These are phyloP conservation scores for Percopsis omiscomaycus DNA, from an alignment of 2,797 vertebrate genomes.

Conservation along the genomic window DNA sequence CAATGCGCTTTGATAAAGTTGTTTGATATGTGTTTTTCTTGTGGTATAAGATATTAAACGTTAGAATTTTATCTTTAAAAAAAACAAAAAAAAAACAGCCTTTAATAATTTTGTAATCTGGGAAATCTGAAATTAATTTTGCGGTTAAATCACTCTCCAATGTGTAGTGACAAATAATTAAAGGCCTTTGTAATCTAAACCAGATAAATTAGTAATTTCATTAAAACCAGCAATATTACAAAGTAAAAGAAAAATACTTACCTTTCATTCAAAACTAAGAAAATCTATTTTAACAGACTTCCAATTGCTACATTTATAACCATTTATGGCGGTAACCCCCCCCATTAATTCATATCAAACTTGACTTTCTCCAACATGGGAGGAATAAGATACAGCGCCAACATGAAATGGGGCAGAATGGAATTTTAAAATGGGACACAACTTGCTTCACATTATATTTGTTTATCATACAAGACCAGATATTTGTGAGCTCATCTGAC, in stretches of 20 bases:
- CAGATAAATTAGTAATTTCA: conserved; percentile 25
- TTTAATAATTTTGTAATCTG: background rate
- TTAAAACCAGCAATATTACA: conserved; percentile 54
- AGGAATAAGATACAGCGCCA: conserved; percentile 31
- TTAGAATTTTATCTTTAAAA: background rate
- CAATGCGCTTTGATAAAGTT: conserved; percentile 36
- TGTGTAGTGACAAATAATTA: conserved; percentile 1
- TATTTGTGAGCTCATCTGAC: conserved; percentile 48
- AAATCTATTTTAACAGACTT: conserved; percentile 16
- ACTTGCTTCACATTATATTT: conserved; percentile 48
- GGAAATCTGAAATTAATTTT: background rate
- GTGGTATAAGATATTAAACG: conserved; percentile 1
- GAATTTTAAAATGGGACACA: conserved; percentile 34
- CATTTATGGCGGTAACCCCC: background rate
- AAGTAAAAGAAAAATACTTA: conserved; percentile 77
- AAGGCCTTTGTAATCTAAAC: conserved; percentile 23
- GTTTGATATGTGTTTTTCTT: conserved; percentile 17
- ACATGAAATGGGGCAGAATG: conserved; percentile 12
- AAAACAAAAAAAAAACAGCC: background rate
- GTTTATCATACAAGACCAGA: conserved; percentile 46
- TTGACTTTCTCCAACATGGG: conserved; percentile 25
- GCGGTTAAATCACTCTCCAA: background rate
- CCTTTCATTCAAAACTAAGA: conserved; percentile 71
- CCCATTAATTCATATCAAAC: conserved; percentile 4
- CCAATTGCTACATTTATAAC: conserved; percentile 4